These are phyloP conservation scores for Nycteola revayana DNA, from an alignment of 2,888 invertebrate genomes.

Conservation along the genomic window DNA sequence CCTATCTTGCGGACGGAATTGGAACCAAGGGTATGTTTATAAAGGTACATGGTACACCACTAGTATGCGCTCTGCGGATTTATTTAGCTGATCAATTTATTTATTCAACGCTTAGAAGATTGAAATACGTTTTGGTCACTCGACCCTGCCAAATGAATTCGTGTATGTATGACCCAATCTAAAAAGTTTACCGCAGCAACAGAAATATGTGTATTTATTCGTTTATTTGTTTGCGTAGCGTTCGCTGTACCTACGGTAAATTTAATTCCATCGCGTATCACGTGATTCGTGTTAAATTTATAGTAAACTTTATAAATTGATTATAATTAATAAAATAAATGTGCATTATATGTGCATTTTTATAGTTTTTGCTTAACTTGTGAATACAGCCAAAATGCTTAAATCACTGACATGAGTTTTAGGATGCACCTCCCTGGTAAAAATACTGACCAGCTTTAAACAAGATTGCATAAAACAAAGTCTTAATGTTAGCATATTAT, in stretches of 20 bases:
- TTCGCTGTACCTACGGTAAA: background rate
- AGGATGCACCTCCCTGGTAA: too few species aligned
- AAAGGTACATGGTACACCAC: constrained; percentile 25
- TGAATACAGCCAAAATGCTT: too few species aligned
- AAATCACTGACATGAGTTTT: too few species aligned
- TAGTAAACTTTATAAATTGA: too few species aligned
- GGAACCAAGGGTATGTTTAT: constrained; percentile 24
- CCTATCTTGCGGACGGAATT: constrained; percentile 34
- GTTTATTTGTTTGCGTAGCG: background rate
- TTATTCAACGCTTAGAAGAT: constrained; percentile 32
- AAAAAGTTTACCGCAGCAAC: constrained; percentile 3
- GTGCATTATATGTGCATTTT: too few species aligned
- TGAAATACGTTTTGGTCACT: constrained; percentile 22
- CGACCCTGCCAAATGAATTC: constrained; percentile 13
- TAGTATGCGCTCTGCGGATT: constrained; percentile 21
- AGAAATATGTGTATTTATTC: too few species aligned
- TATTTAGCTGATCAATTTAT: constrained; percentile 34
- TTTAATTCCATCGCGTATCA: background rate
- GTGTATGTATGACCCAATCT: constrained; percentile 7
- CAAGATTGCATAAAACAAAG: too few species aligned
- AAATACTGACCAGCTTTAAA: too few species aligned
- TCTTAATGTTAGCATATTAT: too few species aligned
- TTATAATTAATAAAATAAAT: too few species aligned
- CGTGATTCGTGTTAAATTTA: too few species aligned
- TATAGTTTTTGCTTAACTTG: too few species aligned